A percentile compares a stretch with the other conserved stretches of the same genome.
phyloP scores from a whole-genome alignment of 2,113 vertebrate genomes.

The Tyto alba region DNA sequence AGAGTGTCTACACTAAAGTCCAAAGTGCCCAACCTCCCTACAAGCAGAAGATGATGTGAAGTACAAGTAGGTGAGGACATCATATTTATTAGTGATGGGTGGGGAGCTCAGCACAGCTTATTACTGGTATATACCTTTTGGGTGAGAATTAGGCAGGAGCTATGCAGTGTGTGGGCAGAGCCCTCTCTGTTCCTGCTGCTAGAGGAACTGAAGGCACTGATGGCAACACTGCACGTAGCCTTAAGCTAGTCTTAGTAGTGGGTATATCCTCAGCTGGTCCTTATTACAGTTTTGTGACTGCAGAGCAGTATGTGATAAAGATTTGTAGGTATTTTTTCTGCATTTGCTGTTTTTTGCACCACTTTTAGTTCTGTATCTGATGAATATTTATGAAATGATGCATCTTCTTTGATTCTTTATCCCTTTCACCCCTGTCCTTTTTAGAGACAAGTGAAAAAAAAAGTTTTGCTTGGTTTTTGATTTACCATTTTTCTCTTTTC shows the following conservation, averaged over 20 bases:
- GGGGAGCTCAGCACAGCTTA: not conserved
- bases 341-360: not conserved
- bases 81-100: not conserved
- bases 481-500: not conserved
- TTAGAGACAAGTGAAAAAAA: not conserved
- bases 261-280: not conserved
- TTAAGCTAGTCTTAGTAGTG: not conserved
- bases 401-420: not conserved
- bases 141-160: not conserved
- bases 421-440: not conserved
- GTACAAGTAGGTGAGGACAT: not conserved
- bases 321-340: not conserved
- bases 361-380: not conserved
- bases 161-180: not conserved
- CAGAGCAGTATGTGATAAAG: not conserved
- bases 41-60: not conserved
- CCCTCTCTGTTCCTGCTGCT: not conserved
- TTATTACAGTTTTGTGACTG: not conserved
- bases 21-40: not conserved
- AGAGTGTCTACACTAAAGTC: not conserved
- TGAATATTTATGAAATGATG: not conserved
- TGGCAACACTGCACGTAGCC: not conserved
- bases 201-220: not conserved
- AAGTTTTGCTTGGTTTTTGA: not conserved
- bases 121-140: not conserved